Evolutionary conservation across 2,888 invertebrate genomes (phyloP), one percentile per base, ranked within the genome.

Genomic region (Carterocephalus palaemon): DNA sequence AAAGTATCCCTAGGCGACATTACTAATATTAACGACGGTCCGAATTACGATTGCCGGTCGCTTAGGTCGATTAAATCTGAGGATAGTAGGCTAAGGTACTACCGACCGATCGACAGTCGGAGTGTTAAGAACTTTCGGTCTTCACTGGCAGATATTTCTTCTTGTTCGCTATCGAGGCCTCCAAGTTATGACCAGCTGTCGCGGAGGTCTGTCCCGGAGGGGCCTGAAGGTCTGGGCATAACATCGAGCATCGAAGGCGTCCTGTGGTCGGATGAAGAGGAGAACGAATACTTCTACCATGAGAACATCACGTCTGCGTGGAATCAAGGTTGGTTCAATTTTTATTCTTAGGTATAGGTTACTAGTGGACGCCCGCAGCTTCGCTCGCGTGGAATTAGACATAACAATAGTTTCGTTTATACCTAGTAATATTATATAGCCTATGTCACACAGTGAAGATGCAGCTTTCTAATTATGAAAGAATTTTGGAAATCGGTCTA

Each of bases 161-260:
- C 55, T 1, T 58, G 52, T 36, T 64, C 67, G 0, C 47, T 86
- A 0, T 80, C 86, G 0, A 63, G 85, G 16, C 86, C 80, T 7
- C 85, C 86, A 0, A 85, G 85, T 26, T 86, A 85, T 46, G 86
- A 86, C 24, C 85, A 84, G 64, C 49, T 86, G 48, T 88, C 86
- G 2, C 59, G 88, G 3, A 67, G 88, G 55, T 88, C 88, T 4
- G 53, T 83, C 15, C 74, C 82, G 1, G 86, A 85, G 20, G 82
- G 77, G 2, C 67, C 70, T 0, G 82, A 82, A 0, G 67, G 58
- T 3, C 75, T 71, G 29, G 78, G 75, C 2, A 72, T 83, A 38
- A 86, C 85, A n/a, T 88, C 88, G 8, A 88, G 88, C 50, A 88
- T 88, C 19, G 88, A 88, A 56, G 88, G 88, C 0, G 88, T 88